Evolutionary conservation across 2,797 vertebrate species (phyloP).

Genomic region (Xiphorhynchus erythropygius): DNA sequence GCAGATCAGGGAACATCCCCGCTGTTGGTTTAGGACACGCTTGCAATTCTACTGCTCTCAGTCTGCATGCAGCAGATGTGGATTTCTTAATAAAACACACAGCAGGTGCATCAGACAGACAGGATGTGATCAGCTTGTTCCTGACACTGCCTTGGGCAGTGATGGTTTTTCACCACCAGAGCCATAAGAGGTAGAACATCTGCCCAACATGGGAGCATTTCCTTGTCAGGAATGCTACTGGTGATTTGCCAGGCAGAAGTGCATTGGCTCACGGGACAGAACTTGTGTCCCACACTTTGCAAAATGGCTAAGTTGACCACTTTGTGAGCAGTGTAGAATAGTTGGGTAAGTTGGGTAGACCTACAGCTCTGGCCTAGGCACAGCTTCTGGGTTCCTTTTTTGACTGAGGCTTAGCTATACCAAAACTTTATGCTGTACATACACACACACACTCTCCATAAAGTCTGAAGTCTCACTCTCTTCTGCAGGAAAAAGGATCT

Average conservation of each 20-base stretch:
- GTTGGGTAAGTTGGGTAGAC: not conserved
- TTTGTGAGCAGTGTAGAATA: not conserved
- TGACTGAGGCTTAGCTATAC: not conserved
- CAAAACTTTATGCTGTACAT: not conserved
- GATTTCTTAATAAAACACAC: not conserved
- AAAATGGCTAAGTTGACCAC: not conserved
- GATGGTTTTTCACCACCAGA: not conserved
- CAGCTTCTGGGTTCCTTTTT: not conserved
- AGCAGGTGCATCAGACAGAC: not conserved
- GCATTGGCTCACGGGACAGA: not conserved
- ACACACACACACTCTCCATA: too few species aligned
- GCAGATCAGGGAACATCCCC: not conserved
- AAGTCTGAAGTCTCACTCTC: not conserved
- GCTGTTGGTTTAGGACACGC: rapidly evolving
- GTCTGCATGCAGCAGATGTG: not conserved
- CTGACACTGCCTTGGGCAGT: not conserved
- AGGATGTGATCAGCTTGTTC: not conserved
- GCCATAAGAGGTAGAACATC: not conserved
- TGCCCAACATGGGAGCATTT: not conserved
- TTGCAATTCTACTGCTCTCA: not conserved
- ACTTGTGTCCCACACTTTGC: not conserved
- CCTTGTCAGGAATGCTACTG: not conserved
- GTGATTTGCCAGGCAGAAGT: not conserved
- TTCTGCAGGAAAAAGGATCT: not conserved
- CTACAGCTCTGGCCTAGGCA: not conserved